Conservation (phyloP, 2,888 invertebrate genomes). For the Periphyllus acericola region DNA sequence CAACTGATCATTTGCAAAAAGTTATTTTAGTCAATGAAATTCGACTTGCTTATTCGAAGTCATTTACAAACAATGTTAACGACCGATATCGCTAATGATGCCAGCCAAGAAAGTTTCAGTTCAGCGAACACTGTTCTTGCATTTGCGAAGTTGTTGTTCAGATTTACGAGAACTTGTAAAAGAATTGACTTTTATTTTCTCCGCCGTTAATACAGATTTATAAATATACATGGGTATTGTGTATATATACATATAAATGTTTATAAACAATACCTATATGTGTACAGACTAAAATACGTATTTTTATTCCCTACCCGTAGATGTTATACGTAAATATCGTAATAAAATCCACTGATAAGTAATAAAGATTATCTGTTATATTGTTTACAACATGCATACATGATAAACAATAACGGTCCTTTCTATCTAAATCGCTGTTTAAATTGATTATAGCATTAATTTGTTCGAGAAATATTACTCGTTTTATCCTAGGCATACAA, state of each 20-base stretch:
- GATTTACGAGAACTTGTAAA: conserved; percentile 36
- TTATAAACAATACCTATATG: background rate
- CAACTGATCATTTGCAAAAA: conserved; percentile 10
- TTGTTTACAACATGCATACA: background rate
- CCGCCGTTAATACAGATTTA: background rate
- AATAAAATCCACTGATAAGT: too few relatives aligned
- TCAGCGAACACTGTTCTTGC: conserved; percentile 20
- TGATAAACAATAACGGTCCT: too few relatives aligned
- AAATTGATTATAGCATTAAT: background rate
- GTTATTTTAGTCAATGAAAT: conserved; percentile 25
- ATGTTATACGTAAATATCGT: background rate
- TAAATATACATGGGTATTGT: background rate
- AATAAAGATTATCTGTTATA: background rate
- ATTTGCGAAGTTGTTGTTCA: conserved; percentile 14
- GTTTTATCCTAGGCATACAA: too few relatives aligned
- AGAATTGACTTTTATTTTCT: conserved; percentile 8
- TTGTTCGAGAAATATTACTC: too few relatives aligned
- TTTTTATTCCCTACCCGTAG: background rate
- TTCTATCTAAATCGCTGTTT: background rate
- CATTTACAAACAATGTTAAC: conserved; percentile 53
- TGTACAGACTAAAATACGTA: too few relatives aligned
- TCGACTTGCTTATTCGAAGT: conserved; percentile 31
- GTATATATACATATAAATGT: too few relatives aligned
- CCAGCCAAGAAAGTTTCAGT: conserved; percentile 41
- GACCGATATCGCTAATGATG: conserved; percentile 48